phyloP scores from a whole-genome alignment of 2,797 vertebrate genomes.

The Stomatorhinus walkeri region DNA sequence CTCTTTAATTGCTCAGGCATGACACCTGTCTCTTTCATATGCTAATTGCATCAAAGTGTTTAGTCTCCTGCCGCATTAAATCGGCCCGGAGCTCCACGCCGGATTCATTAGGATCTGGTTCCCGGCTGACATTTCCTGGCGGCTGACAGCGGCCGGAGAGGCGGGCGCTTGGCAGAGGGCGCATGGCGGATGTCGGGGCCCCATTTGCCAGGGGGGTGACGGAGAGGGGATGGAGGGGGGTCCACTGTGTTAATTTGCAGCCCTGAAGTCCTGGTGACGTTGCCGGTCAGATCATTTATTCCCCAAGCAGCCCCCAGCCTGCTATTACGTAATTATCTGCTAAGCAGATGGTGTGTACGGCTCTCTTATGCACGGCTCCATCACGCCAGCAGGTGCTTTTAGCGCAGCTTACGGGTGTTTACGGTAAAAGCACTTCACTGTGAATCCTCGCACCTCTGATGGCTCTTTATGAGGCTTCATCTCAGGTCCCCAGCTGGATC shows the following conservation, averaged over 20 bases:
- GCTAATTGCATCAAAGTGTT: conserved; percentile 46
- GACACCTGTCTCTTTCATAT: conserved; percentile 45
- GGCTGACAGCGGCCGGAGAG: conserved; percentile 31
- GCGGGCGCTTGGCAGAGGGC: neutral
- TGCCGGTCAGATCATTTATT: neutral
- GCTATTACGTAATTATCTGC: neutral
- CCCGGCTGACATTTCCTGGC: conserved; percentile 31
- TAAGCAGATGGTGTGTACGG: neutral
- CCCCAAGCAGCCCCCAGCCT: neutral
- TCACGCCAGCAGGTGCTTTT: neutral
- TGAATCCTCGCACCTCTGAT: neutral
- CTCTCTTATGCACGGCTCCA: neutral
- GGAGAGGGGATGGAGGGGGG: neutral
- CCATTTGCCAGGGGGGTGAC: neutral
- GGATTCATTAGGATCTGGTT: conserved; percentile 42
- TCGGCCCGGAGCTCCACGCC: conserved; percentile 36
- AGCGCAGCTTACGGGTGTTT: neutral
- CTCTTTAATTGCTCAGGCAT: conserved; percentile 37
- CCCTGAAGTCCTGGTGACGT: neutral
- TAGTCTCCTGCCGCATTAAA: conserved; percentile 42
- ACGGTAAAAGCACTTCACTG: neutral
- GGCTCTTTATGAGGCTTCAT: neutral
- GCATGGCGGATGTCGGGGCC: conserved; percentile 3
- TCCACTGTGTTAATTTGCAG: neutral
- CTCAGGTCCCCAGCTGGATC: neutral